Conservation (phyloP, 1,140 invertebrate genomes). For the Drosophila lacteicornis region DNA sequence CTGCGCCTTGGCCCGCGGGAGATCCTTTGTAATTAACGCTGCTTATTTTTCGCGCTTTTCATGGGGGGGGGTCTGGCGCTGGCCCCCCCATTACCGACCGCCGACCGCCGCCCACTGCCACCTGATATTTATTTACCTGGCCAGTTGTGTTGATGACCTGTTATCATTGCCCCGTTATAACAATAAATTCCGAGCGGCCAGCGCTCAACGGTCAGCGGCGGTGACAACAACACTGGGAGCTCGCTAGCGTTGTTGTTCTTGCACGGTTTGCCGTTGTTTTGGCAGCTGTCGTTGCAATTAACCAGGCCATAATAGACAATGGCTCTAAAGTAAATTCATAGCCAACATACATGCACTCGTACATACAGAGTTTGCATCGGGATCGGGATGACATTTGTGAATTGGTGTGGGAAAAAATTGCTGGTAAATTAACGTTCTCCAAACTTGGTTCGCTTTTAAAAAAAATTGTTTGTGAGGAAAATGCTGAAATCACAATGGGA, state of each 20-base stretch:
- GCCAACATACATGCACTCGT: conserved; percentile 4
- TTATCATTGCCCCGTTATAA: conserved; percentile 81
- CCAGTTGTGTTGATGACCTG: conserved; percentile 81
- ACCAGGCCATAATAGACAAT: conserved; percentile 77
- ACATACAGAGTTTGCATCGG: not conserved
- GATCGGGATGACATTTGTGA: conserved; percentile 30
- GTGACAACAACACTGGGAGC: conserved; percentile 53
- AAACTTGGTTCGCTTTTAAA: conserved; percentile 1
- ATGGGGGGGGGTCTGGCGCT: not conserved
- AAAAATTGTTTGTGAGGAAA: not conserved
- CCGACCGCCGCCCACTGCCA: not conserved
- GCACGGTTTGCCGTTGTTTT: conserved; percentile 77
- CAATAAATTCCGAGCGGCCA: conserved; percentile 72
- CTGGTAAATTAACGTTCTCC: conserved; percentile 21
- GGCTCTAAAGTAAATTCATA: conserved; percentile 75
- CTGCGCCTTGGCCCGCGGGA: conserved; percentile 42
- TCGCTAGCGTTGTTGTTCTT: conserved; percentile 64
- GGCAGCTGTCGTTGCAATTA: conserved; percentile 81
- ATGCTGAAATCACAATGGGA: conserved; percentile 25
- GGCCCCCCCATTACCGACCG: not conserved
- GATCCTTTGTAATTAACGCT: conserved; percentile 75
- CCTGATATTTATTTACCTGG: conserved; percentile 75
- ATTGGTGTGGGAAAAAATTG: conserved; percentile 37
- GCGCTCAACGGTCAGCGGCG: conserved; percentile 34
- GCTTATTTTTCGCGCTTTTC: conserved; percentile 68